Conservation (phyloP, 1,140 invertebrate genomes). For the Heliconius hermathena region DNA sequence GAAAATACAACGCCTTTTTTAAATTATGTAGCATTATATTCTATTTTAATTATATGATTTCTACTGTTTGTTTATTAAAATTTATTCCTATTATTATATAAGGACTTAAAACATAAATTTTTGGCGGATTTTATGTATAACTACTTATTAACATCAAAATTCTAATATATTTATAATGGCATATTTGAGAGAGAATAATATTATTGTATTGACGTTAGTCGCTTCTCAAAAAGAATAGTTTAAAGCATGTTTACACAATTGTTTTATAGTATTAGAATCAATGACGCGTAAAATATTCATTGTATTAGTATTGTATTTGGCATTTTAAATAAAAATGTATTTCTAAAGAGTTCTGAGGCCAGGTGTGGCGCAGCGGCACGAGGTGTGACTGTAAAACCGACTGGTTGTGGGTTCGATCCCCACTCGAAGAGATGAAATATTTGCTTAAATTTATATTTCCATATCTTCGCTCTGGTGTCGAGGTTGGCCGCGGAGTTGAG, state of each 20-base stretch:
- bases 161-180: no score
- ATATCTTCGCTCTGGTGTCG: no score
- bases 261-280: not conserved
- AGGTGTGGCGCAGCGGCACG: constrained; percentile 87
- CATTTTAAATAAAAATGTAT: no score
- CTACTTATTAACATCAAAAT: no score
- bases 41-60: not conserved
- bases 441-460: not conserved
- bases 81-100: not conserved
- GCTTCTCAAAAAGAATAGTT: not conserved
- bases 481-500: no score
- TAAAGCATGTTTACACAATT: not conserved
- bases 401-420: no score
- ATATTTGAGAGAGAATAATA: no score
- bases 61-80: not conserved
- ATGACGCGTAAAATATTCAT: not conserved
- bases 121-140: no score
- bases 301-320: not conserved
- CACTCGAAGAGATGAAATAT: no score
- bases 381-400: constrained; percentile 51
- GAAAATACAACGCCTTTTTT: not conserved
- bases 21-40: not conserved
- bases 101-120: not conserved
- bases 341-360: constrained; percentile 83
- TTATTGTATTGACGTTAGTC: not conserved